Evolutionary conservation across 1,140 invertebrate genomes (phyloP).

Genomic region (Trigoniulus corallinus): DNA sequence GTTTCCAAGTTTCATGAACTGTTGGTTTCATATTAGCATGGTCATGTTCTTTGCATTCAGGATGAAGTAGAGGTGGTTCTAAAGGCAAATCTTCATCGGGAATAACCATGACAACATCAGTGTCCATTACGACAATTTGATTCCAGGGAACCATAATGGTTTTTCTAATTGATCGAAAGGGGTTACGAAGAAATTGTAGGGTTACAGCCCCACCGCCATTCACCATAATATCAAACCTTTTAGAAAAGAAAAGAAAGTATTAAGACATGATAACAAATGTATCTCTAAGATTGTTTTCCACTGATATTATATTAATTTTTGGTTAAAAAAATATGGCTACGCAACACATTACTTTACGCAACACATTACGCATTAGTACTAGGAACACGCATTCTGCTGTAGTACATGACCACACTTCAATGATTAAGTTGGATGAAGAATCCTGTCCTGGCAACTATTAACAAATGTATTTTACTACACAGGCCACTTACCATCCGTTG

Average conservation of each 20-base stretch:
- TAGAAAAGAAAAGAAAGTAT: slow-evolving; percentile 16
- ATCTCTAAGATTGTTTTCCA: too few species aligned
- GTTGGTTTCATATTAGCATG: slow-evolving; percentile 45
- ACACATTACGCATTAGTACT: too few species aligned
- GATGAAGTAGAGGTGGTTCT: slow-evolving; percentile 1
- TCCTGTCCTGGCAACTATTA: too few species aligned
- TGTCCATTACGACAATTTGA: slow-evolving; percentile 70
- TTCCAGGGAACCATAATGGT: slow-evolving; percentile 91
- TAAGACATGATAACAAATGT: too few species aligned
- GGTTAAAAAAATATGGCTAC: too few species aligned
- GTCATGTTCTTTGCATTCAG: slow-evolving; percentile 65
- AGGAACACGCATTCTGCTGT: too few species aligned
- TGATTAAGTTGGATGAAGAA: too few species aligned
- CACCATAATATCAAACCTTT: slow-evolving; percentile 97
- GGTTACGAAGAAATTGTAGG: slow-evolving; percentile 82
- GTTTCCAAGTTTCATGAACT: slow-evolving; percentile 68
- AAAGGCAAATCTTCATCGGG: slow-evolving; percentile 35
- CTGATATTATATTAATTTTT: too few species aligned
- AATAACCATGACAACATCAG: slow-evolving; percentile 62
- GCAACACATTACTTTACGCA: too few species aligned
- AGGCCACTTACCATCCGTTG: slow-evolving; percentile 87
- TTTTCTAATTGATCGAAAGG: slow-evolving; percentile 66
- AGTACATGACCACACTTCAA: too few species aligned
- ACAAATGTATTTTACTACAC: too few species aligned
- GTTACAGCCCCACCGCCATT: slow-evolving; percentile 97